Base-by-base conservation (phyloP, 2,113 vertebrate species). In the Neolamprologus kungweensis region DNA sequence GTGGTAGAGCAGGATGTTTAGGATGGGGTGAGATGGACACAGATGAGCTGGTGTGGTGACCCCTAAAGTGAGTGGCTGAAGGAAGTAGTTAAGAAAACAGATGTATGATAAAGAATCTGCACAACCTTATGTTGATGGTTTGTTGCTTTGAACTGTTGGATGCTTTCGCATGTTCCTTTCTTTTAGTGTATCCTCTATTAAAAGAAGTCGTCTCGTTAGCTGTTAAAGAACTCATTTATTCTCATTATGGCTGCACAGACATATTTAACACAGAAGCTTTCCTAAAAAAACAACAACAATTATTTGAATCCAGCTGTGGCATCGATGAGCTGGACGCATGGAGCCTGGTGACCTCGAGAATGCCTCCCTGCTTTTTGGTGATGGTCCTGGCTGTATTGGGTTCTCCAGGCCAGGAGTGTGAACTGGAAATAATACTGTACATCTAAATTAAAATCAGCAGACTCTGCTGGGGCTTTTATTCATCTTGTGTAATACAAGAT, bases 231-330 rank as follows among this genome's bases (percentile, higher is more conserved):
- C 16, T 75, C 6, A 28, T 4, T 47, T 16, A 28, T 17, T 75
- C 42, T 47, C 14, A 28, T 47, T 28, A 19, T 75, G 42, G 23
- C 42, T 75, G 42, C 40, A 28, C 23, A 28, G 12, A 75, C 11
- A 47, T 47, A 1, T 45, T 47, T 75, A 6, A 28, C 21, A 19
- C 14, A 2, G 40, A 47, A 73, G 14, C 40, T 17, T 75, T 75
- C 40, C 1, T 75, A 47, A 75, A 26, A 11, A 7, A 3, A 0
- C 0, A 2, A 26, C 21, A 42, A 9, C 13, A 16, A 47, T 19
- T 7, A 47, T 73, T 26, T 45, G 68, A 73, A 45, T 26, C 21
- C 21, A 26, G 68, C 33, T 2, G 35, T 21, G 5, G 57, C 57
- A 10, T 31, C 3, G 8, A 33, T 31, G 7, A 45, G 21, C 5